phyloP scores from a whole-genome alignment of 2,888 invertebrate species.

The Trissonchulus latispiculum region DNA sequence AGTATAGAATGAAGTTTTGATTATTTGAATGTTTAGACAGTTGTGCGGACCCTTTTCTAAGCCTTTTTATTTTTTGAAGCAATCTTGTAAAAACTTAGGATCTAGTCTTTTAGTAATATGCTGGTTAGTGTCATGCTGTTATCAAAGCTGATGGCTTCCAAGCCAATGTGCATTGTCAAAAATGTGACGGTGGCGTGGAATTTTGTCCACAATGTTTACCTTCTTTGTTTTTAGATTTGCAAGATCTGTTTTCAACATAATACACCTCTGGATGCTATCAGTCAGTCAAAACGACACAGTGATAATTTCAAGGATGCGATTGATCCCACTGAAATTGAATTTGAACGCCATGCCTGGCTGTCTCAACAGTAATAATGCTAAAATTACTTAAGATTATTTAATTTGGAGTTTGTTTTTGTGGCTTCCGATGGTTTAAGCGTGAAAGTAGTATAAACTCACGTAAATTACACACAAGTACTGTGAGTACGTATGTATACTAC shows the following conservation, averaged over 20 bases:
- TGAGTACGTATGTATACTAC: too few relatives aligned
- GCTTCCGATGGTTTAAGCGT: neutral
- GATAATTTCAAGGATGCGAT: slow-evolving; percentile 65
- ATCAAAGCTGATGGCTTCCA: too few relatives aligned
- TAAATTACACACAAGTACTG: too few relatives aligned
- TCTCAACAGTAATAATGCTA: slow-evolving; percentile 53
- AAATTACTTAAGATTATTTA: neutral
- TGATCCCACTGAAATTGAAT: slow-evolving; percentile 72
- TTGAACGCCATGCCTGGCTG: slow-evolving; percentile 92
- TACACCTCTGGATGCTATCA: slow-evolving; percentile 82
- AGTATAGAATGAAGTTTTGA: slow-evolving; percentile 37
- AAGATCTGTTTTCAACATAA: slow-evolving; percentile 75
- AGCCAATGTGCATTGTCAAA: too few relatives aligned
- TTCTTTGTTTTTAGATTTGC: slow-evolving; percentile 63
- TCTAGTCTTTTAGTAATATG: too few relatives aligned
- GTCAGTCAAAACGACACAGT: slow-evolving; percentile 80
- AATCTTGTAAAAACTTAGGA: too few relatives aligned
- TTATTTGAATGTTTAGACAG: neutral
- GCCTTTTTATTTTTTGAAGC: too few relatives aligned
- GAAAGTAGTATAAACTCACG: too few relatives aligned
- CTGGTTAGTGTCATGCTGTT: too few relatives aligned
- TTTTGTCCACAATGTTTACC: too few relatives aligned
- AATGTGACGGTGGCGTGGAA: too few relatives aligned
- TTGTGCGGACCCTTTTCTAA: too few relatives aligned
- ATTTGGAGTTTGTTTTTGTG: neutral